Evolutionary conservation across 2,888 invertebrate species (phyloP), one percentile per base, ranked within the genome.

Genomic region (Drosophila phalerata): DNA sequence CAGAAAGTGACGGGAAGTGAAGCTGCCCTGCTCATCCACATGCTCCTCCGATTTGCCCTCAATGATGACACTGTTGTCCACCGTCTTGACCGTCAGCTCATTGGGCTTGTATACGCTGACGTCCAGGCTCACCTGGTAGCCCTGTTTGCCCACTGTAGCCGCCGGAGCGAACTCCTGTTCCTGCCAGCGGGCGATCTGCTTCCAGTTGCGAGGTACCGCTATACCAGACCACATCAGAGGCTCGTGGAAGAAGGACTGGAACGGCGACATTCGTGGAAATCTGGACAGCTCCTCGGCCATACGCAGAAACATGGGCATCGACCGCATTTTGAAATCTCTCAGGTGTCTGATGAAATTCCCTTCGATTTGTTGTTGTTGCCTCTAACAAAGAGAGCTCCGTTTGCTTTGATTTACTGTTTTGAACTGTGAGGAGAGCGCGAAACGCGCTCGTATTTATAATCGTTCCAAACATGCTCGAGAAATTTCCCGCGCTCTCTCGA

Each of bases 11-110:
- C 96, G 94, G 5, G 95, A 94, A 13, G 96, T 94, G 91, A 94
- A 95, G 57, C 96, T 96, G 10, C 96, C 96, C 74, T 95, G 95
- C 15, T 95, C 94, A 78, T 96, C 96, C 32, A 94, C 94, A 73
- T 95, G 95, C 69, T 97, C 95, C 87, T 96, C 96, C 87, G 96
- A 96, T 88, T 95, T 96, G 0, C 96, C 97, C 91, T 97, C 96
- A 11, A 96, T 94, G 63, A 95, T 94, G 52, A 95, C 94, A 51
- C 93, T 94, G 77, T 95, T 94, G 10, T 96, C 96, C 0, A 95
- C 93, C 0, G 96, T 96, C 91, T 96, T 97, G 30, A 97, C 96
- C 0, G 94, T 94, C 49, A 97, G 95, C 90, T 97, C 97, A 30
- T 95, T 95, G 0, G 97, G 96, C 15, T 94, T 93, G 86, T 96